phyloP scores from a whole-genome alignment of 1,140 invertebrate species.

The Tetragnatha versicolor region DNA sequence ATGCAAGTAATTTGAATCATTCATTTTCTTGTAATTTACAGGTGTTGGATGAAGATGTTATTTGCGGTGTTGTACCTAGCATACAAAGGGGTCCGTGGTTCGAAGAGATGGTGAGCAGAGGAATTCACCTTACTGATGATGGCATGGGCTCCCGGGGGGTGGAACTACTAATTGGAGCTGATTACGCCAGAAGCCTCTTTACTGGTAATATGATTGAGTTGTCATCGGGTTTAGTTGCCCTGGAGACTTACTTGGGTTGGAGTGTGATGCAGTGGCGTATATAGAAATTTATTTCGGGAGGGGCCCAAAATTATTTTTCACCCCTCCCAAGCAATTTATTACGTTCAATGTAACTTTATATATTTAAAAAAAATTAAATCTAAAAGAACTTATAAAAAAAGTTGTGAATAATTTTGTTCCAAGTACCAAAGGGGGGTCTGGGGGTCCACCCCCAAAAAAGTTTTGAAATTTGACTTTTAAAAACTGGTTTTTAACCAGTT shows the following conservation, averaged over 20 bases:
- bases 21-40: neutral
- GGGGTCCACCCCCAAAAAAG: no score
- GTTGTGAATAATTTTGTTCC: no score
- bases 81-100: constrained; percentile 14
- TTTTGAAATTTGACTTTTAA: no score
- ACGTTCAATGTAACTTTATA: no score
- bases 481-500: no score
- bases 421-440: no score
- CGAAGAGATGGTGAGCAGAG: neutral
- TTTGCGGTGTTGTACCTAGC: constrained; percentile 5
- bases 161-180: constrained; percentile 30
- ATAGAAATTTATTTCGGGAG: no score
- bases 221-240: constrained; percentile 59
- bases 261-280: no score
- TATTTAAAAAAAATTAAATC: no score
- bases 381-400: no score
- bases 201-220: constrained; percentile 59
- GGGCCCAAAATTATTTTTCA: no score
- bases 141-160: neutral
- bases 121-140: constrained; percentile 14
- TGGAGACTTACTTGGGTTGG: constrained; percentile 62
- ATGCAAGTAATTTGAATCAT: neutral
- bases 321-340: no score
- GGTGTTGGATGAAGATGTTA: neutral
- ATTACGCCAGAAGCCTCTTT: constrained; percentile 57